Evolutionary conservation across 2,797 vertebrate genomes (phyloP), one percentile per base, ranked within the genome.

Genomic region (Melopsittacus undulatus): DNA sequence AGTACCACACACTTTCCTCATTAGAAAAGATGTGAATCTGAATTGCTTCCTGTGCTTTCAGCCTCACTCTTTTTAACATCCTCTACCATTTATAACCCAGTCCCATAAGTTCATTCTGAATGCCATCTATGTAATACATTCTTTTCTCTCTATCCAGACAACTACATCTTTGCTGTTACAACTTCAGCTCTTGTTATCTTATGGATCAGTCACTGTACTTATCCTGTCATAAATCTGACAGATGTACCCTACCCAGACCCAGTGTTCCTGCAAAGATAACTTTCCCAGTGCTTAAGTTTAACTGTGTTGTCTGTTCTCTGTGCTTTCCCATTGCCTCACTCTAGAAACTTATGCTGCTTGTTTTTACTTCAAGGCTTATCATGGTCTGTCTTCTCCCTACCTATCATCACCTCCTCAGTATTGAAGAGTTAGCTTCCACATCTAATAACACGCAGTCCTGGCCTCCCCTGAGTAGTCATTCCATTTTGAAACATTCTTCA

Each of bases 101-200:
- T 30, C n/a, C 67, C 40, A 0, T n/a, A 27, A 69, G 10, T 70
- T 85, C 45, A 42, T 83, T 90, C 81, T 85, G 56, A 51, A 19
- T 87, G 38, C 42, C 69, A 29, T 78, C 82, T 73, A 9, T 54
- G 70, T 46, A 56, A 45, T 34, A n/a, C 57, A 68, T 81, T 85
- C 59, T 85, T 59, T 89, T 79, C 82, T 89, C n/a, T 90, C 87
- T 83, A 77, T n/a, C 43, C 90, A 87, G 86, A 64, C 81, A 82
- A 49, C 88, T 82, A 42, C 42, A 91, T 59, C 80, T 94, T 86
- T 61, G 34, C 84, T 96, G 76, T 94, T 85, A 59, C 1, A 90
- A 34, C 48, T 91, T 83, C 88, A 90, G 79, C 88, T 91, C 45
- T 84, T 92, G 87, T 95, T 94, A 67, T 95, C 57, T 86, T 91